These are phyloP conservation scores for Hedya salicella DNA, from an alignment of 2,888 invertebrate genomes.

Conservation along the genomic window DNA sequence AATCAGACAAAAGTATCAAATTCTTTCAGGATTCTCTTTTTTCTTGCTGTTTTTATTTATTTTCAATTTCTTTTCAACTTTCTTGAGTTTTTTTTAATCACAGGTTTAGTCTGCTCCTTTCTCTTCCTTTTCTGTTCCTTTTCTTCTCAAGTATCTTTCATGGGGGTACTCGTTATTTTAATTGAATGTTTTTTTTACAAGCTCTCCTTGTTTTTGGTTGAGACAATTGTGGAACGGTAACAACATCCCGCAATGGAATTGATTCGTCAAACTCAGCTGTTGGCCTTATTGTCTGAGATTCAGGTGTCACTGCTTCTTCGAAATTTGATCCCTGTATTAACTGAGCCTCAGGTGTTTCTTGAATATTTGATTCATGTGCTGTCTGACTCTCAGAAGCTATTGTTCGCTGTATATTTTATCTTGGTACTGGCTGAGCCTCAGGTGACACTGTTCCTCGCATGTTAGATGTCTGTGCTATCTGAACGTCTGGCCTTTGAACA, in stretches of 20 bases:
- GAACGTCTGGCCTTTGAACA: too few species aligned
- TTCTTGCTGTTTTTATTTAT: not conserved
- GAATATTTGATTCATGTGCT: not conserved
- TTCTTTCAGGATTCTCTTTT: not conserved
- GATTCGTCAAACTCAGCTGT: not conserved
- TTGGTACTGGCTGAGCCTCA: too few species aligned
- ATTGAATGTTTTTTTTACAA: slow-evolving; percentile 44
- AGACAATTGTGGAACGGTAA: not conserved
- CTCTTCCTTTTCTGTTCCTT: slow-evolving; percentile 40
- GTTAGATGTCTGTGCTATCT: too few species aligned
- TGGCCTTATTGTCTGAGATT: not conserved
- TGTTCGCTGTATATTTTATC: not conserved
- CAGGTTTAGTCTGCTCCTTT: slow-evolving; percentile 18
- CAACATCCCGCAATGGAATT: not conserved
- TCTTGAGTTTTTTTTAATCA: not conserved
- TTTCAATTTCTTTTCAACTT: not conserved
- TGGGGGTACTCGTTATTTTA: slow-evolving; percentile 44
- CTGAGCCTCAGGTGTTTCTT: not conserved
- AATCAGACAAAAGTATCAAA: not conserved
- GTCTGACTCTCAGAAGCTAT: not conserved
- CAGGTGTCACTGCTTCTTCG: not conserved
- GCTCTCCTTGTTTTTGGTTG: slow-evolving; percentile 29
- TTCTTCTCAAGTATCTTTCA: slow-evolving; percentile 30
- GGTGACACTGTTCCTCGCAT: too few species aligned
- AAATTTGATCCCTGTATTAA: not conserved